Evolutionary conservation across 2,888 invertebrate species (phyloP), one percentile per base, ranked within the genome.

Genomic region (Cerastis leucographa): DNA sequence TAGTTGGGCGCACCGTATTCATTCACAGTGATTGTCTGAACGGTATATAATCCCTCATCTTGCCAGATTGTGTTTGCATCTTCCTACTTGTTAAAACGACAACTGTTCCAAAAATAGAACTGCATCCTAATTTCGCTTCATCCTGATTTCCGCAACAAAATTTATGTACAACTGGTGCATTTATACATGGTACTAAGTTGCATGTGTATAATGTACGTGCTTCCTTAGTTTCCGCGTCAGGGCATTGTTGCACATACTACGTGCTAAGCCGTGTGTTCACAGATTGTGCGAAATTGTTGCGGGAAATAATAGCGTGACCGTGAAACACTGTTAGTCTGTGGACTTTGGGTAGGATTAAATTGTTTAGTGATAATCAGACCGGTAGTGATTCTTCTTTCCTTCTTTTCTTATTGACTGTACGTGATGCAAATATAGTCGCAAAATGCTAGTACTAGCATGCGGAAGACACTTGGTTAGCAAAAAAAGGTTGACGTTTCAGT

Each of bases 201-300:
- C 80, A 80, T 72, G 73, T 71, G 65, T 65, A 68, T 65, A 71
- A 66, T 67, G 73, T 80, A 85, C 78, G 81, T 83, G 81, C 80
- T 72, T 76, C 80, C 79, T 71, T 73, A 49, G 64, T 73, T 88
- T 86, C 88, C 88, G 86, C 76, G 76, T 87, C 69, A 71, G 44
- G 66, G 70, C 62, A 84, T 80, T 69, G 77, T 83, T 81, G 74
- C 76, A 78, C 76, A 77, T 44, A 74, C 69, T 80, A 79, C 84
- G 80, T 81, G 82, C n/a, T 72, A 54, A 40, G 56, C 49, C 0
- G 40, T 72, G 59, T 78, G 78, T 86, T 74, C 76, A 80, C 76
- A 80, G 81, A 85, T 80, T 71, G 71, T 67, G 62, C 73, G 49
- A 80, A 85, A 80, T 85, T 81, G 80, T 86, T 87, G 76, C 74